Evolutionary conservation across 2,888 invertebrate genomes (phyloP).

Genomic region (Oscheius sp.): DNA sequence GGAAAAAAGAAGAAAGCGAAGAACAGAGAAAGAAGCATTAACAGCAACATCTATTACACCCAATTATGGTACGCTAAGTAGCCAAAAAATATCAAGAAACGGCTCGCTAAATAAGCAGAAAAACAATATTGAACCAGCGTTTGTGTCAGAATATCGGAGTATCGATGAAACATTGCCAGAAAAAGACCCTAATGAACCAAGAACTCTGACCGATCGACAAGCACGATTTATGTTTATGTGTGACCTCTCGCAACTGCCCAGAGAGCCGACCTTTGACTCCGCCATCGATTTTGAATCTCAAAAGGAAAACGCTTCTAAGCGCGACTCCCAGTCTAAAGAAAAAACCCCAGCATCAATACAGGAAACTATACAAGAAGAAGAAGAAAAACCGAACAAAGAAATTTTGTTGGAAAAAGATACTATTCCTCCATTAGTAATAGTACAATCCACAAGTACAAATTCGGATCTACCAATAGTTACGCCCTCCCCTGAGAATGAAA

Average conservation of each 20-base stretch:
- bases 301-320: neutral
- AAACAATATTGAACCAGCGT: slow-evolving; percentile 9
- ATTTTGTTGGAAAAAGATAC: neutral
- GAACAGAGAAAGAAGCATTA: slow-evolving; percentile 32
- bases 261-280: slow-evolving; percentile 60
- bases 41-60: slow-evolving; percentile 34
- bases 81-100: slow-evolving; percentile 19
- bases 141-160: slow-evolving; percentile 27
- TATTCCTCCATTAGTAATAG: slow-evolving; percentile 20
- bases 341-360: neutral
- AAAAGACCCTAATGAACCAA: slow-evolving; percentile 39
- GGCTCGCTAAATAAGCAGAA: slow-evolving; percentile 14
- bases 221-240: slow-evolving; percentile 68
- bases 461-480: slow-evolving; percentile 4
- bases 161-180: slow-evolving; percentile 33
- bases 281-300: slow-evolving; percentile 28
- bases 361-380: slow-evolving; percentile 21
- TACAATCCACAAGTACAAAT: slow-evolving; percentile 14
- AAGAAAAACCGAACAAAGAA: neutral
- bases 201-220: slow-evolving; percentile 51
- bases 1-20: slow-evolving; percentile 1
- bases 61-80: slow-evolving; percentile 37
- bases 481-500: slow-evolving; percentile 1
- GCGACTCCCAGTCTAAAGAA: neutral
- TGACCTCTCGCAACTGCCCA: slow-evolving; percentile 68